These are phyloP conservation scores for Odontamblyopus rebecca DNA, from an alignment of 2,797 vertebrate genomes.

Conservation along the genomic window DNA sequence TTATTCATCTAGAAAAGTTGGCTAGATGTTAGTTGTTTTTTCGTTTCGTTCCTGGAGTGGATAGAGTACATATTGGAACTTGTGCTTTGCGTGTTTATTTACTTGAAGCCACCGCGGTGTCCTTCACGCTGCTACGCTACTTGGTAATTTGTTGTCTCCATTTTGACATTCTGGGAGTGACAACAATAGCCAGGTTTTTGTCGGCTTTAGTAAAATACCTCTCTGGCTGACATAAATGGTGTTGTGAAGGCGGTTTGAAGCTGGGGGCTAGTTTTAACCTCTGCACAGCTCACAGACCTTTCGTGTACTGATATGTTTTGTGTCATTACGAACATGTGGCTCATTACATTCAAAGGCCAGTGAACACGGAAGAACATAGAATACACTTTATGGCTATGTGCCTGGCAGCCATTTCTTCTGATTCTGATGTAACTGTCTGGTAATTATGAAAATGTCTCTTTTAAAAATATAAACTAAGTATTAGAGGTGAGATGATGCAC, in stretches of 20 bases:
- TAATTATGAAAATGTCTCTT: neutral
- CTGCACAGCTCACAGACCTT: conserved; percentile 38
- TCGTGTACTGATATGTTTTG: conserved; percentile 30
- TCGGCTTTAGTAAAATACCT: conserved; percentile 63
- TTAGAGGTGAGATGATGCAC: neutral
- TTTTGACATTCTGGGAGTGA: conserved; percentile 46
- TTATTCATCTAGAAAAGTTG: conserved; percentile 54
- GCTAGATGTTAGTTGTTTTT: conserved; percentile 36
- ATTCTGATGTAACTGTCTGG: neutral
- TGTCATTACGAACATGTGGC: conserved; percentile 39
- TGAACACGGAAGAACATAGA: conserved; percentile 28
- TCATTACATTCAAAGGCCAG: conserved; percentile 34
- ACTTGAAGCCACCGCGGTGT: conserved; percentile 42
- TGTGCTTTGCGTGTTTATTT: conserved; percentile 45
- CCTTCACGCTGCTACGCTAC: conserved; percentile 60
- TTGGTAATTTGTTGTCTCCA: conserved; percentile 51
- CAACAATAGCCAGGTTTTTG: conserved; percentile 55
- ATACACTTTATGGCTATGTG: conserved; percentile 1
- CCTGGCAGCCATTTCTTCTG: neutral
- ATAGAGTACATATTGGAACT: conserved; percentile 19
- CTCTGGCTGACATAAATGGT: conserved; percentile 41
- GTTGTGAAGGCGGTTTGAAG: conserved; percentile 34
- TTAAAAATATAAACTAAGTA: neutral
- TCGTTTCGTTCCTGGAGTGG: conserved; percentile 16
- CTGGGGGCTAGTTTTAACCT: conserved; percentile 54